Evolutionary conservation across 1,140 invertebrate genomes (phyloP).

Genomic region (Magallana ariakensis): DNA sequence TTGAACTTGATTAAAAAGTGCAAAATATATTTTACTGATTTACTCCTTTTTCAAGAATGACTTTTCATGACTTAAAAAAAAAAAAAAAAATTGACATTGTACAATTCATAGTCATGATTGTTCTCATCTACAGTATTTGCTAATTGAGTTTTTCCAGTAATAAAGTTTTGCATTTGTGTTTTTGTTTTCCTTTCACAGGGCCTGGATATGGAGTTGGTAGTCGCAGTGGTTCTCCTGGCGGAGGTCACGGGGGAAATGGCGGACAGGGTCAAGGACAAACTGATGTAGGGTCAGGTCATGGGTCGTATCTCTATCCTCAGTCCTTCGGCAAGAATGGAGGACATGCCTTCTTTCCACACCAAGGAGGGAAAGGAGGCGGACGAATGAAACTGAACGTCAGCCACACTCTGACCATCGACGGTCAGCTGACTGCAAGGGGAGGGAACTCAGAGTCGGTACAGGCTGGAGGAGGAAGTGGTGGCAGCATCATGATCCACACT

Average conservation of each 20-base stretch:
- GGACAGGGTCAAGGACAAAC: slow-evolving; percentile 68
- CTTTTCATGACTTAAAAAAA: too few relatives aligned
- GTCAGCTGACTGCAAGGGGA: slow-evolving; percentile 62
- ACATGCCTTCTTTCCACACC: slow-evolving; percentile 66
- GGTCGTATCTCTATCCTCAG: slow-evolving; percentile 67
- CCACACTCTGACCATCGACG: slow-evolving; percentile 68
- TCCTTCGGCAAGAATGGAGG: slow-evolving; percentile 72
- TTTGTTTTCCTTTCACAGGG: slow-evolving; percentile 51
- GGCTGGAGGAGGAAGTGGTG: slow-evolving; percentile 71
- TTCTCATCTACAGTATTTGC: too few relatives aligned
- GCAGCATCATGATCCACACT: slow-evolving; percentile 65
- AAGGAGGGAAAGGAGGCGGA: slow-evolving; percentile 67
- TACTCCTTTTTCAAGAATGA: too few relatives aligned
- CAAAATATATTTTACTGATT: too few relatives aligned
- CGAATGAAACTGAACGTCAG: slow-evolving; percentile 60
- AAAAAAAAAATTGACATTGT: too few relatives aligned
- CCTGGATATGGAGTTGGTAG: slow-evolving; percentile 58
- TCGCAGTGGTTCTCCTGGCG: slow-evolving; percentile 66
- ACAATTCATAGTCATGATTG: too few relatives aligned
- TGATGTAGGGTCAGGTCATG: slow-evolving; percentile 66
- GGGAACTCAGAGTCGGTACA: slow-evolving; percentile 65
- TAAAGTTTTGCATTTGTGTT: too few relatives aligned
- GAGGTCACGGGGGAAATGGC: slow-evolving; percentile 72
- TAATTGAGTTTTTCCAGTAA: too few relatives aligned
- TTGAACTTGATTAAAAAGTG: too few relatives aligned